Percentiles rank a stretch among this genome's conserved stretches.
Evolutionary conservation across 2,113 vertebrate species (phyloP).

Genomic region (Actenoides hombroni): DNA sequence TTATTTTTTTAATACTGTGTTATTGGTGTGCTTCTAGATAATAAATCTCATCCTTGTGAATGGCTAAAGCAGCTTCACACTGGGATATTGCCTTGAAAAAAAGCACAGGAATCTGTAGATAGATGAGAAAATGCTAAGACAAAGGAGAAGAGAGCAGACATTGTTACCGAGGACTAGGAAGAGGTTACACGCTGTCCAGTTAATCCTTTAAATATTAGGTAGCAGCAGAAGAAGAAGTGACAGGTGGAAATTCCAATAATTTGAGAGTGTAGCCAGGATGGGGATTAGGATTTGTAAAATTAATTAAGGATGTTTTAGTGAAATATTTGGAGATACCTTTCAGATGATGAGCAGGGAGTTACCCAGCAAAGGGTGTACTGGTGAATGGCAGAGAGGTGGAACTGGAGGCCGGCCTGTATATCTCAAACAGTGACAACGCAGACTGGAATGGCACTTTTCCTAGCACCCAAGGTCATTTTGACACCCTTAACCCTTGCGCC

Average conservation of each 20-base stretch:
- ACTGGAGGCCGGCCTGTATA: not conserved
- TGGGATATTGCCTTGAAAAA: not conserved
- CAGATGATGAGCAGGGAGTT: rapidly evolving
- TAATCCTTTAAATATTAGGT: constrained; percentile 17
- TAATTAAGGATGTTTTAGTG: not conserved
- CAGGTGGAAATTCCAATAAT: not conserved
- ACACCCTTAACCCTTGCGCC: not conserved
- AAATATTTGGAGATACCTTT: constrained; percentile 9
- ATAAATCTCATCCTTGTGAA: constrained; percentile 17
- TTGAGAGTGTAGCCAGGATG: not conserved
- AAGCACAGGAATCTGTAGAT: not conserved
- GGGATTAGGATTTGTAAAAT: constrained; percentile 11
- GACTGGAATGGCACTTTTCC: not conserved
- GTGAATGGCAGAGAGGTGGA: not conserved
- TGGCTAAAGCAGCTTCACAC: constrained; percentile 2
- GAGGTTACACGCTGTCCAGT: not conserved
- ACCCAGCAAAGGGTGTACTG: not conserved
- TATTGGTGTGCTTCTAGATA: constrained; percentile 42
- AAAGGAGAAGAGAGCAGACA: constrained; percentile 34
- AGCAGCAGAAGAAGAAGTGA: not conserved
- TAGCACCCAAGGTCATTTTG: not conserved
- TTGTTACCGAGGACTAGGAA: not conserved
- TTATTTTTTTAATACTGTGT: constrained; percentile 49
- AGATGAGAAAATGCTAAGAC: not conserved
- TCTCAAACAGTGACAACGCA: not conserved